Evolutionary conservation across 2,113 vertebrate genomes (phyloP).

Genomic region (Naja naja): DNA sequence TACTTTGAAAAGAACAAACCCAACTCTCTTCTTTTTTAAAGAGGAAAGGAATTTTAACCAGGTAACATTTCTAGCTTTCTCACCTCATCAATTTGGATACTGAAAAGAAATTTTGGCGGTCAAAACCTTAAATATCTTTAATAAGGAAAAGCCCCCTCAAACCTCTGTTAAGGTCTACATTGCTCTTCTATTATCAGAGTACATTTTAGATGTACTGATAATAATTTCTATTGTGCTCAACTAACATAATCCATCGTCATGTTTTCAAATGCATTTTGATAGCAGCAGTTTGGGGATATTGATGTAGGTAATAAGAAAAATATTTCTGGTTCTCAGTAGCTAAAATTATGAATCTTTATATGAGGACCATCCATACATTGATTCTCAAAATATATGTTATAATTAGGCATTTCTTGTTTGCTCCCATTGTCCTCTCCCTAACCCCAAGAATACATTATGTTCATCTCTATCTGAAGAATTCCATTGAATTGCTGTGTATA

Average conservation of each 20-base stretch:
- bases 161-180: background rate
- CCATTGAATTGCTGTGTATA: background rate
- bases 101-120: background rate
- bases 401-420: background rate
- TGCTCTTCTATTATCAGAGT: background rate
- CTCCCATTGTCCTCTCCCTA: background rate
- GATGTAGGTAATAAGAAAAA: background rate
- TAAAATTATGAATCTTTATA: background rate
- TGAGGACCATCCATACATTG: background rate
- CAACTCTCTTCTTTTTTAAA: background rate
- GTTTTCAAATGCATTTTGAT: background rate
- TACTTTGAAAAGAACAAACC: background rate
- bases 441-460: background rate
- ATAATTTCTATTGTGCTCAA: background rate
- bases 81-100: background rate
- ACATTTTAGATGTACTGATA: background rate
- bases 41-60: constrained; percentile 4
- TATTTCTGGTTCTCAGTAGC: background rate
- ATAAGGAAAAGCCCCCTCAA: background rate
- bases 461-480: background rate
- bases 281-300: background rate
- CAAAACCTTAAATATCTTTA: background rate
- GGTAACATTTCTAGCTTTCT: constrained; percentile 14
- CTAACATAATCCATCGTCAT: background rate
- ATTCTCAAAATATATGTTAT: background rate